Evolutionary conservation across 2,888 invertebrate genomes (phyloP).

Genomic region (Acrobasis repandana): DNA sequence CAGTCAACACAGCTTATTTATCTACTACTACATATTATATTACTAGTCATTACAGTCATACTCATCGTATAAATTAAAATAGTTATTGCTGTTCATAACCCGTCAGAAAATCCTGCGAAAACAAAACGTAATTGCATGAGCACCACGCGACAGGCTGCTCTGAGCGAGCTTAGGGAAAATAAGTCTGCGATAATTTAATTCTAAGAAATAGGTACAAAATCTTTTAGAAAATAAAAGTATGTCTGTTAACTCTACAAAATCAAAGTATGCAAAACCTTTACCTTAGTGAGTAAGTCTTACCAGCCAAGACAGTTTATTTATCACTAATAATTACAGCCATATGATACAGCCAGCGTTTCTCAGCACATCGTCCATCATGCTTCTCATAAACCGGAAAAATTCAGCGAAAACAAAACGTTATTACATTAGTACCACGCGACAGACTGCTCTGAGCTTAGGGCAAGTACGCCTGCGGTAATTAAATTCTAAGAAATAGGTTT

Average conservation of each 20-base stretch:
- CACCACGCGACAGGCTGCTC: background rate
- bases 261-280: too few species aligned
- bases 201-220: background rate
- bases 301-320: background rate
- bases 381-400: background rate
- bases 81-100: background rate
- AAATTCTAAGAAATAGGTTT: background rate
- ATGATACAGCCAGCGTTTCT: slow-evolving; percentile 5
- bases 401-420: slow-evolving; percentile 48
- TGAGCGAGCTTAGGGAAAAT: background rate
- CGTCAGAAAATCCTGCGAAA: slow-evolving; percentile 28
- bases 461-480: background rate
- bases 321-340: background rate
- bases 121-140: slow-evolving; percentile 53
- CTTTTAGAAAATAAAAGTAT: too few species aligned
- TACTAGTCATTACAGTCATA: background rate
- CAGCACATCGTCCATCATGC: slow-evolving; percentile 3
- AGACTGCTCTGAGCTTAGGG: background rate
- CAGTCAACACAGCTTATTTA: background rate
- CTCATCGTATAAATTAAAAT: too few species aligned
- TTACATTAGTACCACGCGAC: slow-evolving; percentile 38
- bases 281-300: background rate
- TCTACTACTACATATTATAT: too few species aligned
- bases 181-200: background rate
- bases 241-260: too few species aligned